A percentile compares a stretch with the other conserved stretches of the same genome.
phyloP scores from a whole-genome alignment of 2,113 vertebrate genomes.

The Diadophis punctatus region DNA sequence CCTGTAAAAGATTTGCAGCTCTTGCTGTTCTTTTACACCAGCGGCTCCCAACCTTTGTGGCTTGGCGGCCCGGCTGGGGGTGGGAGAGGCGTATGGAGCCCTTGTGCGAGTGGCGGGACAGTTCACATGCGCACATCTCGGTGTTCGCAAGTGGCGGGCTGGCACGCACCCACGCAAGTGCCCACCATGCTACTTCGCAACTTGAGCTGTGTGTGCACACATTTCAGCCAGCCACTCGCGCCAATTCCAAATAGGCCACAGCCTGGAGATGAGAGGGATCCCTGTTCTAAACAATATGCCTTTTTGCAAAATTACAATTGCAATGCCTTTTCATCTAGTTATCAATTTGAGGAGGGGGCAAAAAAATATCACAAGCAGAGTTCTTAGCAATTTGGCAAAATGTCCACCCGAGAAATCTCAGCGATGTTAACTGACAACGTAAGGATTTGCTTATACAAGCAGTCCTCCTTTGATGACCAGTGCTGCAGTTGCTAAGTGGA shows the following conservation, averaged over 20 bases:
- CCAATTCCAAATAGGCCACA: background rate
- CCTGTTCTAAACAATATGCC: too few species aligned
- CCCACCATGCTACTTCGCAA: background rate
- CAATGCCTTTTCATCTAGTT: background rate
- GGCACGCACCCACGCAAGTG: too few species aligned
- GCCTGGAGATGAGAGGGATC: too few species aligned
- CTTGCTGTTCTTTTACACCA: background rate
- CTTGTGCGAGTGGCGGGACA: background rate
- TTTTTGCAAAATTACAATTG: background rate
- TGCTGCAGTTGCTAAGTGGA: background rate
- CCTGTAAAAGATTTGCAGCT: background rate
- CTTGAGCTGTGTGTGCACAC: background rate
- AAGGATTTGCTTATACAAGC: background rate
- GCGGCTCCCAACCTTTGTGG: background rate
- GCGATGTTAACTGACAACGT: background rate
- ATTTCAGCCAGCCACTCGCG: background rate
- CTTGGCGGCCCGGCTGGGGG: background rate
- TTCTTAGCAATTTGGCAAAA: background rate
- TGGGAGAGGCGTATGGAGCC: background rate
- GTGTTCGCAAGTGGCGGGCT: too few species aligned
- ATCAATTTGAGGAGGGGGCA: background rate
- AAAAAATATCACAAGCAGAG: background rate
- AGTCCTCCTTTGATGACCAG: background rate
- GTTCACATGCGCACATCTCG: too few species aligned
- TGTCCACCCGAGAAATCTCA: background rate